Conservation (phyloP, 2,113 vertebrate genomes). For the Vireo altiloquus region DNA sequence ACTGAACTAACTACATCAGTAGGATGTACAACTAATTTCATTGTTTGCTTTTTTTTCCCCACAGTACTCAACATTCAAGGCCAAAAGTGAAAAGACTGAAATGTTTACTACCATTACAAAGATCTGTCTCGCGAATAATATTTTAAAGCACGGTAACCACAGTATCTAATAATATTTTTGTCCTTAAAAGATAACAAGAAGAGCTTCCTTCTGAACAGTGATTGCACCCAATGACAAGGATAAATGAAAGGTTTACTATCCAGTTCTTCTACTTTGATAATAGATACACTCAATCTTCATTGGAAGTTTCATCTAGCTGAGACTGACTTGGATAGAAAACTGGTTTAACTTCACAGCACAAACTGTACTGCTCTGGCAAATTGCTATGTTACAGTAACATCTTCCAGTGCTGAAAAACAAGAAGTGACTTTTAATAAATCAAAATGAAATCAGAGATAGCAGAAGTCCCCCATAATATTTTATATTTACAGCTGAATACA, state of each 20-base stretch:
- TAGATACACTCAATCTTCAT: slow-evolving; percentile 60
- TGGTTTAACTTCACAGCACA: slow-evolving; percentile 35
- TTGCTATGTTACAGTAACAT: slow-evolving; percentile 37
- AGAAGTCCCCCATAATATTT: neutral
- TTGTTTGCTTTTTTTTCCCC: neutral
- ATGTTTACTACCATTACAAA: slow-evolving; percentile 4
- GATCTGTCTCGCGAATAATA: neutral
- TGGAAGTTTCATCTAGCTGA: slow-evolving; percentile 44
- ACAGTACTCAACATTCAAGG: neutral
- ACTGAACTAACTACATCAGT: neutral
- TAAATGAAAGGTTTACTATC: slow-evolving; percentile 63
- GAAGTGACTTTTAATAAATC: slow-evolving; percentile 49
- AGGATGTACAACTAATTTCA: neutral
- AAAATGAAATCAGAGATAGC: slow-evolving; percentile 26
- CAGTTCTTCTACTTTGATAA: slow-evolving; percentile 52
- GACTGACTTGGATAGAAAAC: slow-evolving; percentile 42
- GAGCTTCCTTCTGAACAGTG: slow-evolving; percentile 32
- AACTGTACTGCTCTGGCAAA: slow-evolving; percentile 38
- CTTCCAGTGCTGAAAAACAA: slow-evolving; percentile 28
- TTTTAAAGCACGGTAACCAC: neutral
- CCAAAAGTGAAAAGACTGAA: slow-evolving; percentile 20
- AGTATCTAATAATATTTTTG: slow-evolving; percentile 4
- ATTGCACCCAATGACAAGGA: slow-evolving; percentile 53
- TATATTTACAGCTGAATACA: slow-evolving; percentile 15
- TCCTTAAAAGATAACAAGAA: slow-evolving; percentile 31